Conservation (phyloP, 2,888 invertebrate species). For the Myopa testacea region DNA sequence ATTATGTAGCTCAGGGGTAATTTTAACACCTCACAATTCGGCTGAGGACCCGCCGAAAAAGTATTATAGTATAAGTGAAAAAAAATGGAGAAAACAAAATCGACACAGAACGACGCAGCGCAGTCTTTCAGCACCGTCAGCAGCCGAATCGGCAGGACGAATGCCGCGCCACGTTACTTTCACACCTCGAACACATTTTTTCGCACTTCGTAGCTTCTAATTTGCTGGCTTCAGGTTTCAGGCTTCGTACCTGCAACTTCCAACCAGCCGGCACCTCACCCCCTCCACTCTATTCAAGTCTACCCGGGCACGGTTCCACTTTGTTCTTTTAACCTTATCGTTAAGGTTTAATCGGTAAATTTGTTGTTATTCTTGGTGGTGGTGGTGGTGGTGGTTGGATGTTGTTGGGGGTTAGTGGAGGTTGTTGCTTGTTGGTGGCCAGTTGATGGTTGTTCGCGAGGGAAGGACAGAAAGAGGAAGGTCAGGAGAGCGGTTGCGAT, state of each 20-base stretch:
- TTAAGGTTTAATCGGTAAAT: constrained; percentile 27
- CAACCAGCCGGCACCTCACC: neutral
- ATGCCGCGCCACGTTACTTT: constrained; percentile 57
- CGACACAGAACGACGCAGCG: constrained; percentile 52
- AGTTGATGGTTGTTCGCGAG: constrained; percentile 45
- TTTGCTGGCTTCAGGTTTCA: constrained; percentile 47
- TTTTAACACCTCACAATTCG: constrained; percentile 68
- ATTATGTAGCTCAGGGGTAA: constrained; percentile 68
- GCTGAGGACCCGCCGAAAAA: constrained; percentile 50
- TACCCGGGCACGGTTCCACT: neutral
- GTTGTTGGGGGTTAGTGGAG: constrained; percentile 44
- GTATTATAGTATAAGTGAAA: neutral
- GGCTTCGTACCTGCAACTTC: neutral
- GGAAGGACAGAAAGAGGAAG: constrained; percentile 38
- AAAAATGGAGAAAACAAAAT: constrained; percentile 11
- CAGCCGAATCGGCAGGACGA: constrained; percentile 20
- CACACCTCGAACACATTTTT: constrained; percentile 65
- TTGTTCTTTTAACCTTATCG: constrained; percentile 20
- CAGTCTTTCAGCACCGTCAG: constrained; percentile 62
- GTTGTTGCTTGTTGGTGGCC: constrained; percentile 43
- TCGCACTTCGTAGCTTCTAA: constrained; percentile 60
- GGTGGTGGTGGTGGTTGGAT: constrained; percentile 35
- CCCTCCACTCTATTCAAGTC: neutral
- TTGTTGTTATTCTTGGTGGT: constrained; percentile 39
- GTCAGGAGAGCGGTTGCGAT: constrained; percentile 35